Conservation (phyloP, 2,888 invertebrate species). For the Peribatodes rhomboidaria region DNA sequence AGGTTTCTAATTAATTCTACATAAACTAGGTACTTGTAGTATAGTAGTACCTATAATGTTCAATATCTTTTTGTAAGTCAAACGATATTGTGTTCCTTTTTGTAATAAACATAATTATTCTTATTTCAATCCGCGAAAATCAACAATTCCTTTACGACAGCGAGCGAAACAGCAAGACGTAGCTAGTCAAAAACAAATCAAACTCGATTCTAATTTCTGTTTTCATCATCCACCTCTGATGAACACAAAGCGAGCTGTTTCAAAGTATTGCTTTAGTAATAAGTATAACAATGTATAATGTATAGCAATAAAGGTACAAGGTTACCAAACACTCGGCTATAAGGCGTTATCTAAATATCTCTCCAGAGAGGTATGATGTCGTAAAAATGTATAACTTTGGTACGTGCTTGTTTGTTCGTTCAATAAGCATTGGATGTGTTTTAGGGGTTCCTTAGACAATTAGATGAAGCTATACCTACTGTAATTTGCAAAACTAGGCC, state of each 20-base stretch:
- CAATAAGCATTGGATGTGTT: background rate
- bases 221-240: background rate
- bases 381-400: slow-evolving; percentile 44
- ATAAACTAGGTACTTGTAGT: too few relatives aligned
- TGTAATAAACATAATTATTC: too few relatives aligned
- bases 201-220: background rate
- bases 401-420: slow-evolving; percentile 40
- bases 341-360: slow-evolving; percentile 41
- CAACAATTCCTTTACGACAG: too few relatives aligned
- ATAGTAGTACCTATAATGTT: too few relatives aligned
- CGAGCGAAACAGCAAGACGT: background rate
- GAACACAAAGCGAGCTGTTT: background rate
- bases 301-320: slow-evolving; percentile 31
- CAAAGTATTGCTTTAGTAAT: slow-evolving; percentile 8
- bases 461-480: too few relatives aligned
- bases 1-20: too few relatives aligned
- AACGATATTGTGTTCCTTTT: too few relatives aligned
- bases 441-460: background rate
- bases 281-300: slow-evolving; percentile 7
- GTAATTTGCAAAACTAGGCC: too few relatives aligned
- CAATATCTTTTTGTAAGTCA: too few relatives aligned
- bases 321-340: slow-evolving; percentile 31
- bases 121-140: too few relatives aligned
- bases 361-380: slow-evolving; percentile 45
- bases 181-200: background rate